Evolutionary conservation across 2,888 invertebrate genomes (phyloP), one percentile per base, ranked within the genome.

Genomic region (Aspidapion aeneum): DNA sequence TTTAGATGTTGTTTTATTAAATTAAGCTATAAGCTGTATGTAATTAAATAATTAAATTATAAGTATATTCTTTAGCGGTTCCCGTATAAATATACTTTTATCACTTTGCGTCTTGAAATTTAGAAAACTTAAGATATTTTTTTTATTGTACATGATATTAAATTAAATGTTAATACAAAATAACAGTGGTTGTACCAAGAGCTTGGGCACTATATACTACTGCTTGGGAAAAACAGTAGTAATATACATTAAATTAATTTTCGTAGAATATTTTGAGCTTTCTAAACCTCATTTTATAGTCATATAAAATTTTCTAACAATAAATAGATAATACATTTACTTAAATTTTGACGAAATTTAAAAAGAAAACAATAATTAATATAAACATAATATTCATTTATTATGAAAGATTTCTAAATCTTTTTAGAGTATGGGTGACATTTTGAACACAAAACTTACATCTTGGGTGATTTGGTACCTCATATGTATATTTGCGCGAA

Each of bases 231-330:
- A 68, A 73, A 73, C 77, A 74, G 74, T 71, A 68, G 61, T 73
- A 69, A 69, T 67, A 67, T 22, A 62, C 21, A 55, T 59, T 51
- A 57, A 54, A 16, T 57, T 54, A 21, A 22, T 52, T 35, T 51
- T 48, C 48, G 54, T 51, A 21, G 58, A 58, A 65, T 60, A 70
- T 66, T 70, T 69, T 75, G 75, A 76, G 76, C 75, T 75, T 68
- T 71, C 76, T 76, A 75, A 71, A 72, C 69, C n/a, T n/a, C 73
- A 71, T 70, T 72, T 35, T 77, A 78, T 76, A 78, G 77, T 77
- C 76, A 78, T 78, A 78, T 77, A 78, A 78, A 79, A 78, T 73
- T 77, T 75, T 35, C 35, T 74, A 78, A 78, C 77, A 77, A 78
- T 77, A 76, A 75, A 65, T 75, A 74, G 72, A 74, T 69, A 73